A percentile compares a stretch with the other conserved stretches of the same genome.
Conservation (phyloP, 2,797 vertebrate genomes). For the Prionace glauca region DNA sequence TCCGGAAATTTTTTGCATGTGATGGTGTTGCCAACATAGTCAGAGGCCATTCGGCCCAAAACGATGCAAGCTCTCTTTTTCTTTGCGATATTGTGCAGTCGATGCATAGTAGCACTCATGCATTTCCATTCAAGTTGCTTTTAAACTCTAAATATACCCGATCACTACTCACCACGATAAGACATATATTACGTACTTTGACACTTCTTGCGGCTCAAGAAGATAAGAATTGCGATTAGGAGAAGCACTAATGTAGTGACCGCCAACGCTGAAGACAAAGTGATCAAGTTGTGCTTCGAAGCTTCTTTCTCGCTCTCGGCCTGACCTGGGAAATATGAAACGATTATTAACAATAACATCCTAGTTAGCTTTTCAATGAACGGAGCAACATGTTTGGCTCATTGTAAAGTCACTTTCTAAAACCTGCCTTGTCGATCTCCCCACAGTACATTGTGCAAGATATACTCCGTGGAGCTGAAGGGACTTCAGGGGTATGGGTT, state of each 20-base stretch:
- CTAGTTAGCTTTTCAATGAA: neutral
- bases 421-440: too few relatives aligned
- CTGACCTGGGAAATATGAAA: neutral
- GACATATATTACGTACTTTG: neutral
- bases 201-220: neutral
- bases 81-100: neutral
- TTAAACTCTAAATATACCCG: neutral
- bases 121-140: neutral
- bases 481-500: too few relatives aligned
- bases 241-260: neutral
- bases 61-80: too few relatives aligned
- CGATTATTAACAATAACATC: neutral
- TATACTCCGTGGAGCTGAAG: too few relatives aligned
- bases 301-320: neutral
- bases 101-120: neutral
- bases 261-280: neutral
- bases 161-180: neutral
- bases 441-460: too few relatives aligned
- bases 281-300: neutral
- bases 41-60: too few relatives aligned
- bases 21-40: too few relatives aligned
- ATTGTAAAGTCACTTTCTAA: neutral
- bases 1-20: too few relatives aligned
- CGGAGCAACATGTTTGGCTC: neutral
- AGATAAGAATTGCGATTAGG: neutral